phyloP scores from a whole-genome alignment of 2,797 vertebrate species.

The Acestrorhynchus altus region DNA sequence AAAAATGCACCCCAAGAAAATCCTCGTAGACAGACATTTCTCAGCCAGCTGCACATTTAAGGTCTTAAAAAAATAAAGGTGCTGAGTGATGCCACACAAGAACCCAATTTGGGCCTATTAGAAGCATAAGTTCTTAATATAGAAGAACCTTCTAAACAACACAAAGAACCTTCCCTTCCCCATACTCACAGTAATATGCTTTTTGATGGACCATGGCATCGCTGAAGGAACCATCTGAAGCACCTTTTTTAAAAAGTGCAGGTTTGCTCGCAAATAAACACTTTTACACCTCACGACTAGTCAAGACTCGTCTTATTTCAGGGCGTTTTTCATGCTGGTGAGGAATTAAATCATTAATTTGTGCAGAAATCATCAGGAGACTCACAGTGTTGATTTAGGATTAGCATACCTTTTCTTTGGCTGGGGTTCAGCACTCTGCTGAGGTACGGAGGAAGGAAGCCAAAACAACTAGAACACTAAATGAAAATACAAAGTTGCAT shows the following conservation, averaged over 20 bases:
- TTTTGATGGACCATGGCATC: too few relatives aligned
- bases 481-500: conserved; percentile 13
- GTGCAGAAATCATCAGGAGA: conserved; percentile 26
- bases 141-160: too few relatives aligned
- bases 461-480: conserved; percentile 8
- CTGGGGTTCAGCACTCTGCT: conserved; percentile 1
- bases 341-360: conserved; percentile 36
- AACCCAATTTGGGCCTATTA: too few relatives aligned
- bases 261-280: conserved; percentile 4
- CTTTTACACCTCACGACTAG: neutral
- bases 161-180: too few relatives aligned
- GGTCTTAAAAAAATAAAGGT: too few relatives aligned
- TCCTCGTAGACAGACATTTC: neutral
- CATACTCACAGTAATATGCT: too few relatives aligned
- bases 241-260: too few relatives aligned
- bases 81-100: too few relatives aligned
- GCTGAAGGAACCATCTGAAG: too few relatives aligned
- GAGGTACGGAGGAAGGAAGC: neutral
- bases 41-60: neutral
- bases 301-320: neutral
- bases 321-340: neutral
- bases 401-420: conserved; percentile 22
- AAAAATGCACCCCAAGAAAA: too few relatives aligned
- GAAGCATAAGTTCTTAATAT: too few relatives aligned
- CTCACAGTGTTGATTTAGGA: neutral